These are phyloP conservation scores for Dicerorhinus sumatrensis DNA, from an alignment of 2,113 vertebrate species.

Conservation along the genomic window DNA sequence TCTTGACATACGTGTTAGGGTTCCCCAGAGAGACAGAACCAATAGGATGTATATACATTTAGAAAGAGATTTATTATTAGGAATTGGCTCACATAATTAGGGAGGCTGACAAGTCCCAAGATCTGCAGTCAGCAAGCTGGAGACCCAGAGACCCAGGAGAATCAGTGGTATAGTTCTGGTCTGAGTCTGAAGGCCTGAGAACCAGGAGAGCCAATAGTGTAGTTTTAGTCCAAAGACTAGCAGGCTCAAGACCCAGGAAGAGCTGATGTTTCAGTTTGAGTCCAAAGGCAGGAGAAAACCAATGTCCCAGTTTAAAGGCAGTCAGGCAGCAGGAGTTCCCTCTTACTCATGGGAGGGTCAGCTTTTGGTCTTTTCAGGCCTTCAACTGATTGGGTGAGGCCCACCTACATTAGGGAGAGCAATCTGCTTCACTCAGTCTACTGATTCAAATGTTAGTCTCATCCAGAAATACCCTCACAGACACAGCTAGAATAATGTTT, in stretches of 20 bases:
- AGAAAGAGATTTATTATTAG: background rate
- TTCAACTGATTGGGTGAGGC: background rate
- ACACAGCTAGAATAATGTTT: background rate
- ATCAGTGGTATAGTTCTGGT: background rate
- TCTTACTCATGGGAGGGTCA: background rate
- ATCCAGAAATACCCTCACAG: background rate
- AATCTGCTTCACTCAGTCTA: background rate
- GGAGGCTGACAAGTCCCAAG: background rate
- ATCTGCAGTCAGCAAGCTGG: background rate
- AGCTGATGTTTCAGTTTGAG: background rate
- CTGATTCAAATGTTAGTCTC: background rate
- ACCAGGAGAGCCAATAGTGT: background rate
- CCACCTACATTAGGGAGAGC: background rate
- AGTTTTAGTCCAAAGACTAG: background rate
- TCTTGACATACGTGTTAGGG: background rate
- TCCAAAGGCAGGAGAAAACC: background rate
- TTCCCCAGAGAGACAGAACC: background rate
- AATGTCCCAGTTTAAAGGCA: background rate
- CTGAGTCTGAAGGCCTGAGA: background rate
- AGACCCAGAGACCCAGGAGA: background rate
- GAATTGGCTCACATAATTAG: background rate
- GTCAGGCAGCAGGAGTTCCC: background rate
- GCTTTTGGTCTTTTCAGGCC: background rate
- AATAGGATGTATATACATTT: background rate
- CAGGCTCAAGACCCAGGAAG: background rate